Conservation (phyloP, 2,888 invertebrate species). For the Megastigmus dorsalis region DNA sequence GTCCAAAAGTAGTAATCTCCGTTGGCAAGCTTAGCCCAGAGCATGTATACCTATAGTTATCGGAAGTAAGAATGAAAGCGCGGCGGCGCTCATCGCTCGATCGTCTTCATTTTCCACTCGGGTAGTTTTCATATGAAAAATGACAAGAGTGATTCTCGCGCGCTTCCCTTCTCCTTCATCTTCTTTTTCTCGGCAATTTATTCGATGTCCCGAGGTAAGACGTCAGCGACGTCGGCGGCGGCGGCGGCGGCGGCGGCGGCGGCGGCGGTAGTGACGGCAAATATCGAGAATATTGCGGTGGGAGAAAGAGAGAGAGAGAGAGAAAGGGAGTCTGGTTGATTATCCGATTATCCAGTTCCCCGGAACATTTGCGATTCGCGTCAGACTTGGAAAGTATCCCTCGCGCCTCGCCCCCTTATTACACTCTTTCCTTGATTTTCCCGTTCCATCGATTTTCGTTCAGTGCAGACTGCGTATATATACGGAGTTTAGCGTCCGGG, state of each 20-base stretch:
- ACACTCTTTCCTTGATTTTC: not conserved
- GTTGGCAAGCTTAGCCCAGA: too few species aligned
- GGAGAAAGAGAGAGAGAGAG: constrained; percentile 68
- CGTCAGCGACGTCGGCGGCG: constrained; percentile 46
- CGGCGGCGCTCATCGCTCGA: constrained; percentile 23
- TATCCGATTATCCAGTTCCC: constrained; percentile 72
- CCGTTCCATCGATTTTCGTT: constrained; percentile 32
- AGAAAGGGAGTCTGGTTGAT: constrained; percentile 71
- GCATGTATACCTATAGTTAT: not conserved
- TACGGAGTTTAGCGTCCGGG: too few species aligned
- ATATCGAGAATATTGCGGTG: constrained; percentile 66
- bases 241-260: constrained; percentile 45
- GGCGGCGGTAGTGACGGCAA: not conserved
- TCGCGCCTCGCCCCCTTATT: not conserved
- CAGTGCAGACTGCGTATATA: too few species aligned
- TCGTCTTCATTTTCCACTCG: constrained; percentile 50
- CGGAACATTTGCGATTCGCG: constrained; percentile 68
- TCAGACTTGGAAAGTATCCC: constrained; percentile 13
- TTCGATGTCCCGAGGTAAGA: constrained; percentile 59
- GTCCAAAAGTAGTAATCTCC: too few species aligned
- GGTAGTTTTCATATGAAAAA: constrained; percentile 44
- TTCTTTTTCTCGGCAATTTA: constrained; percentile 54
- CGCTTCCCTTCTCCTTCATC: not conserved
- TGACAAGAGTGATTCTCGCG: constrained; percentile 34
- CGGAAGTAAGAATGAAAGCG: constrained; percentile 18